Conservation (phyloP, 2,888 invertebrate genomes). For the Agrypnus murinus region DNA sequence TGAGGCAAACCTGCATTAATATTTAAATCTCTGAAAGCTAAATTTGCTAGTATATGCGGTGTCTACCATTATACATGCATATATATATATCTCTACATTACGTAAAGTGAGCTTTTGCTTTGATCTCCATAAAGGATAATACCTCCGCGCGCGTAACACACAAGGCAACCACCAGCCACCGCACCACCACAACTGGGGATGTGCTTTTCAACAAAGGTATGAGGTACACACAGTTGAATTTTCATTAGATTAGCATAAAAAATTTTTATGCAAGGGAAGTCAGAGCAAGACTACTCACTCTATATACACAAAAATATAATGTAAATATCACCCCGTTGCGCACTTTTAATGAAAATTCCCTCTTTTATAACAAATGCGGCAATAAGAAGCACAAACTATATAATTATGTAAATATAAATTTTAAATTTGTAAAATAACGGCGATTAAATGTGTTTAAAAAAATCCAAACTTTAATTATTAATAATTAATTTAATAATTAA, state of each 20-base stretch:
- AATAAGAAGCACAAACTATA: neutral
- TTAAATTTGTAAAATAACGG: neutral
- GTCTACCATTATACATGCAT: conserved; percentile 65
- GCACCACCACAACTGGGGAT: conserved; percentile 31
- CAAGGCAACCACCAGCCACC: conserved; percentile 38
- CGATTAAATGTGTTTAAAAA: conserved; percentile 24
- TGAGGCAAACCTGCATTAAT: conserved; percentile 58
- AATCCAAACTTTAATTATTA: too few relatives aligned
- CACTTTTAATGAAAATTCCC: neutral
- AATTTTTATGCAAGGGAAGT: too few relatives aligned
- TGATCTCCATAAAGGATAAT: conserved; percentile 68
- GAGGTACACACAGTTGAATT: conserved; percentile 40
- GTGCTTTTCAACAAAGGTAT: conserved; percentile 35
- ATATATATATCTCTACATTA: conserved; percentile 62
- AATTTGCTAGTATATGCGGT: conserved; percentile 56
- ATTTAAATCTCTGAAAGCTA: conserved; percentile 63
- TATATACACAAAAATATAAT: neutral
- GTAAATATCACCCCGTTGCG: conserved; percentile 1
- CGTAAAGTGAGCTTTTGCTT: conserved; percentile 67
- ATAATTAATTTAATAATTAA: too few relatives aligned
- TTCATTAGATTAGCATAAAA: conserved; percentile 39
- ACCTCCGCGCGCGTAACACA: conserved; percentile 53
- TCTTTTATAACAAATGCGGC: neutral
- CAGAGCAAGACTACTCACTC: too few relatives aligned
- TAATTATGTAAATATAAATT: conserved; percentile 1